A percentile compares a stretch with the other conserved stretches of the same genome.
Conservation (phyloP, 35 echinoderm and acorn worm genomes). For the Chiridota heheva region DNA sequence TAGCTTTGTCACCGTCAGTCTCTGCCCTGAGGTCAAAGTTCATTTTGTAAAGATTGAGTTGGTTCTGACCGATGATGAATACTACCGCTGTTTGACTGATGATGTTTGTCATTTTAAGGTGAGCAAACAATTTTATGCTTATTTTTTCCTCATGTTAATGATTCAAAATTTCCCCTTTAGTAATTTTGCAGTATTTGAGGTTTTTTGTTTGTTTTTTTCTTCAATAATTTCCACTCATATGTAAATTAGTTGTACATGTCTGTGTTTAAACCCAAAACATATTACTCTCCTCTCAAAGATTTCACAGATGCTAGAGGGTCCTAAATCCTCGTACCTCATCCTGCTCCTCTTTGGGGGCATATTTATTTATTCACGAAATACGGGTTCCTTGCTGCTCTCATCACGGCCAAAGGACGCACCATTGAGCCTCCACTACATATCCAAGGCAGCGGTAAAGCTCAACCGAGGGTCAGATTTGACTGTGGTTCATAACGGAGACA, state of each 20-base stretch:
- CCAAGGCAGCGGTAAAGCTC: slow-evolving; percentile 4
- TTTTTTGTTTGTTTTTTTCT: too few species aligned
- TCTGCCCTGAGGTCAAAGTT: slow-evolving; percentile 37
- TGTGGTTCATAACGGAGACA: too few species aligned
- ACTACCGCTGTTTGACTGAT: slow-evolving; percentile 38
- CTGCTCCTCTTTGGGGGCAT: slow-evolving; percentile 36
- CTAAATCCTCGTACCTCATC: slow-evolving; percentile 56
- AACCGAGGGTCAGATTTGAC: slow-evolving; percentile 26
- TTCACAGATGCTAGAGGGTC: slow-evolving; percentile 42
- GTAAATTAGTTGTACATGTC: too few species aligned
- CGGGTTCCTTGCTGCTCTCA: slow-evolving; percentile 47
- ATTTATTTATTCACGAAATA: slow-evolving; percentile 59
- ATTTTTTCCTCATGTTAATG: too few species aligned
- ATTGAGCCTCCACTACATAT: not conserved
- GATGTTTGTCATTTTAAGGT: slow-evolving; percentile 54
- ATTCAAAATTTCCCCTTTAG: too few species aligned
- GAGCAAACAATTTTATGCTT: not conserved
- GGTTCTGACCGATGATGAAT: slow-evolving; percentile 32
- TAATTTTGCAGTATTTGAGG: too few species aligned
- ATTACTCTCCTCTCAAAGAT: too few species aligned
- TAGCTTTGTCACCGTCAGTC: slow-evolving; percentile 30
- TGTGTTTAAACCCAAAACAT: too few species aligned
- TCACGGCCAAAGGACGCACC: slow-evolving; percentile 28
- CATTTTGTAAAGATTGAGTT: slow-evolving; percentile 31
- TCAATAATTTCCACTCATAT: too few species aligned